A percentile compares a stretch with the other conserved stretches of the same genome.
Evolutionary conservation across 2,888 invertebrate species (phyloP).

Genomic region (Amiota mariae): DNA sequence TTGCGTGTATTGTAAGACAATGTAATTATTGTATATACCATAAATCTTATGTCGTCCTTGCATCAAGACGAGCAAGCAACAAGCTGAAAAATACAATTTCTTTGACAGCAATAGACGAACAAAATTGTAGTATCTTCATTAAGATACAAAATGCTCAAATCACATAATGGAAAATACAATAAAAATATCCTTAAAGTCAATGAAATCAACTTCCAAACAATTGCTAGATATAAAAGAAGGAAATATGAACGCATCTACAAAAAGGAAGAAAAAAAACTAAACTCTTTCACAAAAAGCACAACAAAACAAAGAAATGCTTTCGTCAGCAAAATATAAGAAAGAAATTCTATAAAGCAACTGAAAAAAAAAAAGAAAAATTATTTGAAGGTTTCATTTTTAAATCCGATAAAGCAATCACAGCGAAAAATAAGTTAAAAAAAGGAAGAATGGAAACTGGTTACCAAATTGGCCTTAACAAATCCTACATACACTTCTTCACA

Average conservation of each 20-base stretch:
- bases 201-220: not conserved
- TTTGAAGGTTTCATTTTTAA: not conserved
- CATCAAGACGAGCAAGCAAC: too few relatives aligned
- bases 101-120: too few relatives aligned
- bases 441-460: not conserved
- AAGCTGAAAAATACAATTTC: too few relatives aligned
- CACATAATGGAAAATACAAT: too few relatives aligned
- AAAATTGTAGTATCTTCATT: too few relatives aligned
- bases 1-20: not conserved
- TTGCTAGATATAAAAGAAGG: not conserved
- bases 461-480: too few relatives aligned
- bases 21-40: too few relatives aligned
- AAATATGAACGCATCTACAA: not conserved
- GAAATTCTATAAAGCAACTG: conserved; percentile 1
- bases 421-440: not conserved
- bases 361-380: not conserved
- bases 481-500: too few relatives aligned
- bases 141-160: too few relatives aligned
- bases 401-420: conserved; percentile 21
- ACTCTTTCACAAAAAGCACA: not conserved
- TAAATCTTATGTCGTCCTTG: too few relatives aligned
- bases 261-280: not conserved
- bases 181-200: too few relatives aligned
- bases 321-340: not conserved
- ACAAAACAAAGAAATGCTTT: conserved; percentile 11